These are phyloP conservation scores for Passer domesticus DNA, from an alignment of 2,113 vertebrate species.

Conservation along the genomic window DNA sequence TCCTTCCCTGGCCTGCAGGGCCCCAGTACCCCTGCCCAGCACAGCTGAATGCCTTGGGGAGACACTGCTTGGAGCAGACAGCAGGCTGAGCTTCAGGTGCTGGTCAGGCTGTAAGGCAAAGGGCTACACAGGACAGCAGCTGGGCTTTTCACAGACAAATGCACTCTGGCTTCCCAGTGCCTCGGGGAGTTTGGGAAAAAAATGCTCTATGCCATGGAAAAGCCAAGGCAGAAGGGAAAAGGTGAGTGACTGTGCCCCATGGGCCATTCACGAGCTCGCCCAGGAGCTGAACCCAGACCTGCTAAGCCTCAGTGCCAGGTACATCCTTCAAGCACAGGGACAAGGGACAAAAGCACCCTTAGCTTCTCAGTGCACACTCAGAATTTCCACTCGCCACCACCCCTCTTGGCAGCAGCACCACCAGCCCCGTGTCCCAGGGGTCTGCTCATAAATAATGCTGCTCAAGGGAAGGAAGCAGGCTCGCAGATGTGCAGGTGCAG, in stretches of 20 bases:
- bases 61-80: not conserved
- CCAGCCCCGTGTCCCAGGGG: not conserved
- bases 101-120: not conserved
- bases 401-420: not conserved
- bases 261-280: not conserved
- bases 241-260: accelerated
- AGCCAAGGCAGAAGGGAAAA: not conserved
- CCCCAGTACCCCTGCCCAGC: not conserved
- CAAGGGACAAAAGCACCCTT: not conserved
- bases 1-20: not conserved
- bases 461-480: not conserved
- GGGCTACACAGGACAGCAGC: not conserved
- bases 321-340: not conserved
- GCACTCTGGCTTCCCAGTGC: not conserved
- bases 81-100: not conserved
- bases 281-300: not conserved
- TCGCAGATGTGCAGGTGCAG: not conserved
- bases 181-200: not conserved
- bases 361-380: not conserved
- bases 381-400: not conserved
- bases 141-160: not conserved
- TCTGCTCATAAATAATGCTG: not conserved
- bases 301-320: not conserved
- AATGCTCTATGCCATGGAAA: not conserved
- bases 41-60: not conserved